Conservation (phyloP, 2,888 invertebrate species). For the Sthenelais limicola region DNA sequence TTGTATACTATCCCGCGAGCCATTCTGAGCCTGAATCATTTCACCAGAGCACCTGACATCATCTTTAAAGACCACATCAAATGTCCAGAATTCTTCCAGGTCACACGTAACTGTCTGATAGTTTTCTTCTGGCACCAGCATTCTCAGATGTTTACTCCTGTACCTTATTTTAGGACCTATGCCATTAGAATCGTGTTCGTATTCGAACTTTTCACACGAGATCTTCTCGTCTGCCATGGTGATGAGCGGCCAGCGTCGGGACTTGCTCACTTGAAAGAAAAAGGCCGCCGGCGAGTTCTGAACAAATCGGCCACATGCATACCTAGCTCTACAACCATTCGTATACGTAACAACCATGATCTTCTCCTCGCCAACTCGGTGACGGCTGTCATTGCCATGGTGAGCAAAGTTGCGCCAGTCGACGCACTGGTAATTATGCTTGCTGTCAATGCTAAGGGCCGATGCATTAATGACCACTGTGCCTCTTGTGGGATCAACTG, state of each 20-base stretch:
- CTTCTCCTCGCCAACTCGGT: conserved; percentile 8
- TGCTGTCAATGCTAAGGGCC: conserved; percentile 15
- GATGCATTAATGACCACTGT: conserved; percentile 39
- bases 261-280: conserved; percentile 45
- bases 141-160: conserved; percentile 36
- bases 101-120: conserved; percentile 37
- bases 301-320: conserved; percentile 47
- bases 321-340: conserved; percentile 51
- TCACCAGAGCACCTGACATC: conserved; percentile 30
- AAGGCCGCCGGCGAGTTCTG: conserved; percentile 42
- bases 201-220: conserved; percentile 44
- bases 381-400: not conserved
- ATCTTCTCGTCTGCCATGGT: conserved; percentile 22
- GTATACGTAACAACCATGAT: conserved; percentile 49
- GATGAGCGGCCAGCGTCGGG: conserved; percentile 46
- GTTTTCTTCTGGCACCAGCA: conserved; percentile 21
- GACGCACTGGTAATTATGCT: conserved; percentile 45
- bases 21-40: conserved; percentile 27
- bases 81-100: conserved; percentile 35
- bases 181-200: conserved; percentile 30
- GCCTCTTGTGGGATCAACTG: conserved; percentile 11
- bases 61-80: conserved; percentile 41
- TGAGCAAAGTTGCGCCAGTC: conserved; percentile 41
- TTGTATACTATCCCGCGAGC: conserved; percentile 19
- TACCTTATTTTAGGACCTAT: conserved; percentile 23